Evolutionary conservation across 2,888 invertebrate species (phyloP).

Genomic region (Rhingia campestris): DNA sequence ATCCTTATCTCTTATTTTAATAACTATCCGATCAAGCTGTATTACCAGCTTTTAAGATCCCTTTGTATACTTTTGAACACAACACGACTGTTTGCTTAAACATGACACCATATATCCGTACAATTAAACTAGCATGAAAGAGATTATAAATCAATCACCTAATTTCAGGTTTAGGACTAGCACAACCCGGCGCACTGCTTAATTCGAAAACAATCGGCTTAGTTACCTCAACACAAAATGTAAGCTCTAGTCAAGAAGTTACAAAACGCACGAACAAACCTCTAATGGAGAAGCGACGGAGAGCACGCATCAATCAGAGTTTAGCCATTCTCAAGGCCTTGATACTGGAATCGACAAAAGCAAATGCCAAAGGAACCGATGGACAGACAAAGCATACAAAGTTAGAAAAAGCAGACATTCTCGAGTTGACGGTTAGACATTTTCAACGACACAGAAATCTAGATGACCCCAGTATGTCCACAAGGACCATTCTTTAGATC

Average conservation of each 20-base stretch:
- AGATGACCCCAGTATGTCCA: slow-evolving; percentile 84
- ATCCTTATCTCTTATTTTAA: too few relatives aligned
- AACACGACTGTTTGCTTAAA: too few relatives aligned
- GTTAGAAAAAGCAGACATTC: slow-evolving; percentile 91
- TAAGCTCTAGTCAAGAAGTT: slow-evolving; percentile 81
- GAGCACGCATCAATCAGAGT: slow-evolving; percentile 90
- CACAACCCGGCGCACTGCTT: slow-evolving; percentile 67
- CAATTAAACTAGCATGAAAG: too few relatives aligned
- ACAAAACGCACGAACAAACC: slow-evolving; percentile 88
- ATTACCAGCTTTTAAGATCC: too few relatives aligned
- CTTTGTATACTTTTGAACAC: too few relatives aligned
- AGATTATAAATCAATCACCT: too few relatives aligned
- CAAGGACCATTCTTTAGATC: too few relatives aligned
- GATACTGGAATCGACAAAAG: slow-evolving; percentile 87
- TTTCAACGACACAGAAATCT: slow-evolving; percentile 89
- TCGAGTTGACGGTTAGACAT: slow-evolving; percentile 92
- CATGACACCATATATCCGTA: too few relatives aligned
- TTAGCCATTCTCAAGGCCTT: slow-evolving; percentile 88
- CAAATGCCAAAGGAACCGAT: slow-evolving; percentile 82
- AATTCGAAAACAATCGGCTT: slow-evolving; percentile 79
- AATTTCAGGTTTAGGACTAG: slow-evolving; percentile 65
- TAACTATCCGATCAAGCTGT: too few relatives aligned
- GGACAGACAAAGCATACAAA: slow-evolving; percentile 89
- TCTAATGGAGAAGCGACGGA: slow-evolving; percentile 89
- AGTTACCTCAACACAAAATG: slow-evolving; percentile 81